Evolutionary conservation across 1,140 invertebrate genomes (phyloP).

Genomic region (Parapsyche elsis): DNA sequence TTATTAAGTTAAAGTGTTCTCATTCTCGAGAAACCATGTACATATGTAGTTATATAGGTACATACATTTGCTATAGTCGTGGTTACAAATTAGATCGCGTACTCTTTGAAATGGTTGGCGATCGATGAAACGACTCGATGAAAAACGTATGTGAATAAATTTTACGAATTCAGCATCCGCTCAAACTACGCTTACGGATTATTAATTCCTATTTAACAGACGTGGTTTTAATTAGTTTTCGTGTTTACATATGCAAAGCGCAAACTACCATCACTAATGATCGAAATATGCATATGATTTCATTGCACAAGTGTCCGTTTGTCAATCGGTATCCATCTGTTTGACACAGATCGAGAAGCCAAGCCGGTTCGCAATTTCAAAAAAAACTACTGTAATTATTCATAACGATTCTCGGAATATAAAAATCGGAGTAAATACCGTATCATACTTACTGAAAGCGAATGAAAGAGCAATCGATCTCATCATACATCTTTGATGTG

Average conservation of each 20-base stretch:
- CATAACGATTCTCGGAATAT: neutral
- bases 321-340: neutral
- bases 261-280: constrained; percentile 18
- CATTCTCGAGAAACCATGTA: neutral
- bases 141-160: no score
- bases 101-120: no score
- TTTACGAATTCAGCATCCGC: neutral
- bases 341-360: neutral
- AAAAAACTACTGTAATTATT: neutral
- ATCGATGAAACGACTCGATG: no score
- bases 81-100: no score
- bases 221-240: constrained; percentile 31
- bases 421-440: neutral
- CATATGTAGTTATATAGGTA: neutral
- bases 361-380: neutral
- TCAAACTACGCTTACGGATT: neutral
- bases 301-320: constrained; percentile 23
- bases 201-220: constrained; percentile 32
- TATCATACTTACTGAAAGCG: neutral
- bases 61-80: no score
- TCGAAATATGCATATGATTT: constrained; percentile 27
- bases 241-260: constrained; percentile 12
- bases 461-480: neutral
- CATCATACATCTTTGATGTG: neutral
- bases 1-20: neutral